phyloP scores from a whole-genome alignment of 2,797 vertebrate species.

The Acrossocheilus fasciatus region DNA sequence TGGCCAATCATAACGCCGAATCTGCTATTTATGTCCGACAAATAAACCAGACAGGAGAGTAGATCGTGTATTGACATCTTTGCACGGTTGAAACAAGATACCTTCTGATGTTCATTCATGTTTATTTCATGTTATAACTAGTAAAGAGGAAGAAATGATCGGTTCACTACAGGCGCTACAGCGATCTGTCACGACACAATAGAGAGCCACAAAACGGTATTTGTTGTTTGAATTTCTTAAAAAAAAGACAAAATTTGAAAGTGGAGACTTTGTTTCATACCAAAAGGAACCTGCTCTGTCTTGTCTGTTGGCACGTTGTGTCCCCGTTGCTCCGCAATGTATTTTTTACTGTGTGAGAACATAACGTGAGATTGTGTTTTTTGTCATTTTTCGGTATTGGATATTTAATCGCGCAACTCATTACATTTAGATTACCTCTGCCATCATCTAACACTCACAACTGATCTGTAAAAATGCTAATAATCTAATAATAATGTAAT shows the following conservation, averaged over 20 bases:
- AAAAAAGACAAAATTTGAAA: not conserved
- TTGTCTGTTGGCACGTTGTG: not conserved
- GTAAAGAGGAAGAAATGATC: not conserved
- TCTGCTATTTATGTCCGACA: not conserved
- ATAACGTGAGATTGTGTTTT: not conserved
- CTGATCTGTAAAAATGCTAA: not conserved
- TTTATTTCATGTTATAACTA: not conserved
- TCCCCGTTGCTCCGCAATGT: not conserved
- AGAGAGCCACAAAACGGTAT: not conserved
- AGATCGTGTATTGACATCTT: not conserved
- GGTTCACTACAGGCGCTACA: not conserved
- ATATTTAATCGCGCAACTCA: not conserved
- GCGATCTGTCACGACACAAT: not conserved
- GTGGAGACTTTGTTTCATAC: not conserved
- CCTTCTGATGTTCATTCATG: not conserved
- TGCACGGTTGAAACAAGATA: not conserved
- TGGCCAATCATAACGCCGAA: not conserved
- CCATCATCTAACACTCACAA: not conserved
- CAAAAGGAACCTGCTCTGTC: not conserved
- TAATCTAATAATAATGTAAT: not conserved
- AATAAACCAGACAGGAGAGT: not conserved
- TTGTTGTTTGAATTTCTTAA: too few species aligned
- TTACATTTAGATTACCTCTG: not conserved
- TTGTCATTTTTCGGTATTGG: not conserved
- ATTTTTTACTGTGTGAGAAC: not conserved